Evolutionary conservation across 2,888 invertebrate genomes (phyloP).

Genomic region (Plemyria rubiginata): DNA sequence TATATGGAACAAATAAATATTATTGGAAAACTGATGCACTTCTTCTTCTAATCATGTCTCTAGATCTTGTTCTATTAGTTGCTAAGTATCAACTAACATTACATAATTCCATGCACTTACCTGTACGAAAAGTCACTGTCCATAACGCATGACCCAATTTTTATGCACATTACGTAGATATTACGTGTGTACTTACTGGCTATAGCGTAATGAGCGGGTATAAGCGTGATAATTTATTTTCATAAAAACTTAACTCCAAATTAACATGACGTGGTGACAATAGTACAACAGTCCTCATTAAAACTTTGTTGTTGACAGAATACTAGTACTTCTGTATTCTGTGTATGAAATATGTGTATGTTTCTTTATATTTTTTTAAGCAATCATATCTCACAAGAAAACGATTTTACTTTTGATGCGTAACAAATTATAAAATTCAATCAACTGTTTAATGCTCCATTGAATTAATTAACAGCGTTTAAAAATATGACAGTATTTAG

Average conservation of each 20-base stretch:
- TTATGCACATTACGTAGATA: conserved; percentile 57
- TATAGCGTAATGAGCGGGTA: conserved; percentile 16
- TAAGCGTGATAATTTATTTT: conserved; percentile 1
- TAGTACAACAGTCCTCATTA: too few species aligned
- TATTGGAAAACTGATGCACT: too few species aligned
- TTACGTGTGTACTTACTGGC: conserved; percentile 44
- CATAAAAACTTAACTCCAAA: too few species aligned
- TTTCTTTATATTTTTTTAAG: not conserved
- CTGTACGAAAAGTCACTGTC: conserved; percentile 48
- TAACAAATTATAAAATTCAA: conserved; percentile 26
- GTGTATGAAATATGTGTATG: too few species aligned
- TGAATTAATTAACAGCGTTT: conserved; percentile 32
- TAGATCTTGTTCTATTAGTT: conserved; percentile 1
- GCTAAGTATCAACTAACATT: conserved; percentile 26
- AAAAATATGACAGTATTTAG: conserved; percentile 14
- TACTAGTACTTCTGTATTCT: too few species aligned
- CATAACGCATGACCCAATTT: conserved; percentile 68
- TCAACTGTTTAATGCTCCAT: conserved; percentile 26
- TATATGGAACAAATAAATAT: too few species aligned
- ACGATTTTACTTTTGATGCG: conserved; percentile 10
- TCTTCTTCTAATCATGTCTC: not conserved
- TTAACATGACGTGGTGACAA: too few species aligned
- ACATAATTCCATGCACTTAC: conserved; percentile 33
- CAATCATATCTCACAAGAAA: conserved; percentile 7
- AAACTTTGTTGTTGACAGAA: too few species aligned